phyloP scores from a whole-genome alignment of 1,140 invertebrate genomes.

The Solen grandis region DNA sequence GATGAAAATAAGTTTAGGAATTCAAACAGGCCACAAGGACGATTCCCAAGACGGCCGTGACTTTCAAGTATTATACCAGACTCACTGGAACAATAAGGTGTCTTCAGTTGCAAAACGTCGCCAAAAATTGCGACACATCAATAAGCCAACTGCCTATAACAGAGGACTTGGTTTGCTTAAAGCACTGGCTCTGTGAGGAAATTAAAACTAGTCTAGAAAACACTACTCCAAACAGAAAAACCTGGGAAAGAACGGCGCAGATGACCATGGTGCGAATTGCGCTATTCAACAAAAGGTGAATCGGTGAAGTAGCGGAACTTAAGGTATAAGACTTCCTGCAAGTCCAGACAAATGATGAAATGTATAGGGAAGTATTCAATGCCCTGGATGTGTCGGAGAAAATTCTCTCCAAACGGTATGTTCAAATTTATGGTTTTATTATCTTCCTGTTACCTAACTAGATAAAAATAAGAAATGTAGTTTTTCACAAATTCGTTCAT shows the following conservation, averaged over 20 bases:
- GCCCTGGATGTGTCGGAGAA: neutral
- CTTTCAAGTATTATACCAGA: neutral
- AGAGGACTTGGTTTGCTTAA: neutral
- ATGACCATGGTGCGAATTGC: neutral
- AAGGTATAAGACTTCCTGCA: neutral
- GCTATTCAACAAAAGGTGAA: neutral
- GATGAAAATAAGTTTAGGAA: conserved; percentile 7
- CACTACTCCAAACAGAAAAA: neutral
- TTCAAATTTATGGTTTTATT: too few species aligned
- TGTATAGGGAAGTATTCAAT: neutral
- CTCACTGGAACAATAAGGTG: conserved; percentile 19
- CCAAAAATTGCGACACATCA: conserved; percentile 11
- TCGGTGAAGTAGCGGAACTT: neutral
- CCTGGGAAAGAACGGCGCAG: neutral
- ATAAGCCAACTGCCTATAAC: neutral
- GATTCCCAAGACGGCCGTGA: neutral
- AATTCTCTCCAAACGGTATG: neutral
- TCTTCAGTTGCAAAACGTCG: neutral
- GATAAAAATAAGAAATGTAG: too few species aligned
- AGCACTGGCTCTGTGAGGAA: neutral
- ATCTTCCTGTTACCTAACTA: too few species aligned
- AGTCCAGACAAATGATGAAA: neutral
- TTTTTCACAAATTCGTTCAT: too few species aligned
- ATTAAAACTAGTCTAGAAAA: neutral
- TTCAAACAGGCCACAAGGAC: neutral